Percentiles rank a stretch among this genome's conserved stretches.
These are phyloP conservation scores for Danio jaintianensis DNA, from an alignment of 2,797 vertebrate species.

Conservation along the genomic window DNA sequence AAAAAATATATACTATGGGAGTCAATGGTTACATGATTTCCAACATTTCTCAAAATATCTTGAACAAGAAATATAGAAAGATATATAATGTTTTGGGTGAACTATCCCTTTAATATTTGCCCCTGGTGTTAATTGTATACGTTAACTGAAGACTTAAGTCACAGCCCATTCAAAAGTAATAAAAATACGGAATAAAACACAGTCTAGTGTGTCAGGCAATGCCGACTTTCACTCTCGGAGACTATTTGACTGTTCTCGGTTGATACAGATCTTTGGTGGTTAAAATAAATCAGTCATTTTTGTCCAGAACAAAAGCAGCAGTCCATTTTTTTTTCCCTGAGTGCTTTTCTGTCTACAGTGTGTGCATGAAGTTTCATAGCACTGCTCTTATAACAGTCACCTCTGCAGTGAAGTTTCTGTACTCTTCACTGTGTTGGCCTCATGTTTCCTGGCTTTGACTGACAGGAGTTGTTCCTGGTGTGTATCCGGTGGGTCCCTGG, in stretches of 20 bases:
- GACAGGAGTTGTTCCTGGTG: slow-evolving; percentile 22
- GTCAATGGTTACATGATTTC: no score
- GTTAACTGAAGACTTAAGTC: background rate
- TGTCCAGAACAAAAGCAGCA: background rate
- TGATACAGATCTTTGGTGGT: background rate
- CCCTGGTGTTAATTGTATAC: background rate
- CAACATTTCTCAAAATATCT: no score
- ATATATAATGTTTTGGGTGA: no score
- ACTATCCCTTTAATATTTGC: no score
- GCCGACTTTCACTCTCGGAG: no score
- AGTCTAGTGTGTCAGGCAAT: background rate
- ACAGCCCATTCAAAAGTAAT: background rate
- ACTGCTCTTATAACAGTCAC: slow-evolving; percentile 12
- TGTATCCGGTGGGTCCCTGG: background rate
- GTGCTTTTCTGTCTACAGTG: background rate
- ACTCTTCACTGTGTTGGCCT: background rate
- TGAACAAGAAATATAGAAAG: no score
- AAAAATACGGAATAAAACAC: background rate
- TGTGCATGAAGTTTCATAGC: background rate
- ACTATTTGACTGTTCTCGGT: background rate
- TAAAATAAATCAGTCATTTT: background rate
- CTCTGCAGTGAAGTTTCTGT: background rate
- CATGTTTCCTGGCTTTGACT: slow-evolving; percentile 27
- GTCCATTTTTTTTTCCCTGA: background rate
- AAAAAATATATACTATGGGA: no score